These are phyloP conservation scores for Pachyrhynchus sulphureomaculatus DNA, from an alignment of 1,140 invertebrate species.

Conservation along the genomic window DNA sequence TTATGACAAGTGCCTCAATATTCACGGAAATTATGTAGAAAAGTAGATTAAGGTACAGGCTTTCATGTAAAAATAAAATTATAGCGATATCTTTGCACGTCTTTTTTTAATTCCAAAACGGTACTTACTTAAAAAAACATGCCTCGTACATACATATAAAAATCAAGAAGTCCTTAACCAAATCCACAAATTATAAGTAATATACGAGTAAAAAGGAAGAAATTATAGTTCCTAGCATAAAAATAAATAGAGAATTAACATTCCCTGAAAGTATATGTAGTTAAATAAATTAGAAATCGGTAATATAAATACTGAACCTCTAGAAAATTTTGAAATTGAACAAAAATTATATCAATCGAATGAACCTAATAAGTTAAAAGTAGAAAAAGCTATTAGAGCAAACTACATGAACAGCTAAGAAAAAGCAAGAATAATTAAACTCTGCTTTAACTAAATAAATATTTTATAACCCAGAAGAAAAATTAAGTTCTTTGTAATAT, in stretches of 20 bases:
- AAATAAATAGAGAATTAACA: not conserved
- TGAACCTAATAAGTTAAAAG: not conserved
- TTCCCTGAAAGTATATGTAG: not conserved
- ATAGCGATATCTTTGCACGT: no score
- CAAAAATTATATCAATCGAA: not conserved
- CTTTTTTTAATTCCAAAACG: no score
- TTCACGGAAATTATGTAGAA: no score
- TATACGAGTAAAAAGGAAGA: conserved; percentile 6
- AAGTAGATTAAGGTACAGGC: no score
- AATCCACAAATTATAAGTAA: not conserved
- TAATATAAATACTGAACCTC: not conserved
- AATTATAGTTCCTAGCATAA: not conserved
- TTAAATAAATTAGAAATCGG: conserved; percentile 1
- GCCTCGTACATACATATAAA: not conserved
- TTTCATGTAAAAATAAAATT: no score
- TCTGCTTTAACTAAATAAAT: not conserved
- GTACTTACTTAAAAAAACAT: no score
- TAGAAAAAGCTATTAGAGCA: conserved; percentile 6
- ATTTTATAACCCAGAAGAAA: conserved; percentile 7
- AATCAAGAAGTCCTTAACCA: conserved; percentile 7
- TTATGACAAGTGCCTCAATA: no score
- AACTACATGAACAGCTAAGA: conserved; percentile 12
- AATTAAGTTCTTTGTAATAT: conserved; percentile 1
- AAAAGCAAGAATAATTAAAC: conserved; percentile 7
- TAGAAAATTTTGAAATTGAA: conserved; percentile 4